Evolutionary conservation across 2,797 vertebrate genomes (phyloP), one percentile per base, ranked within the genome.

Genomic region (Phalloptychus januarius): DNA sequence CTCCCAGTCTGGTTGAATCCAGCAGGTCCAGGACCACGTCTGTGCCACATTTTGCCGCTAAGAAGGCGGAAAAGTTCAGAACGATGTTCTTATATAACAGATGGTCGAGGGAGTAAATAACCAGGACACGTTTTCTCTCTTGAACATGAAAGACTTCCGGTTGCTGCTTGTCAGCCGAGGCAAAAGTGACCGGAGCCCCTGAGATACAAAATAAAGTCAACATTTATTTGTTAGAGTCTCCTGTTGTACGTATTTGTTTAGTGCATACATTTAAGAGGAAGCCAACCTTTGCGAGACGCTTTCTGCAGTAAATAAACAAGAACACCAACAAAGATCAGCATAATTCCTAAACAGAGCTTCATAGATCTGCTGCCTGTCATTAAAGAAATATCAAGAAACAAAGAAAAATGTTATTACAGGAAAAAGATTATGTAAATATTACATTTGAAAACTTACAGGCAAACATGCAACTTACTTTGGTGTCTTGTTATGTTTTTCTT

Each of bases 91-190:
- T 96, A 3, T 99, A 99, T 58, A 97, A 89, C 15, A 93, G 93
- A 77, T 98, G 97, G 84, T 99, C 98, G 0, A 96, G 95, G 0
- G 98, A 99, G 91, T 99, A 98, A 82, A 99, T 93, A 4, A 99
- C 84, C 92, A 98, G 96, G 50, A 99, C 94, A 84, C 95, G 96
- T 78, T 77, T 95, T 71, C 87, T 91, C 69, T 79, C 74, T 61
- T 70, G 79, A 48, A 86, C 8, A 46, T 87, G 82, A 48, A 83
- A 75, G 33, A 58, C 11, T n/a, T 78, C 45, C 5, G 74, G 48
- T 52, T 86, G 83, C 25, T 83, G 74, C 38, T 61, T 79, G 23
- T 65, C 65, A 54, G 69, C 52, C 20, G 82, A 44, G 44, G 82
- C 71, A 10, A 69, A 33, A 5, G 42, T n/a, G 44, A 61, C 50